phyloP scores from a whole-genome alignment of 30 jellyfish, hydroid and myxozoan species.

The Turritopsis rubra region DNA sequence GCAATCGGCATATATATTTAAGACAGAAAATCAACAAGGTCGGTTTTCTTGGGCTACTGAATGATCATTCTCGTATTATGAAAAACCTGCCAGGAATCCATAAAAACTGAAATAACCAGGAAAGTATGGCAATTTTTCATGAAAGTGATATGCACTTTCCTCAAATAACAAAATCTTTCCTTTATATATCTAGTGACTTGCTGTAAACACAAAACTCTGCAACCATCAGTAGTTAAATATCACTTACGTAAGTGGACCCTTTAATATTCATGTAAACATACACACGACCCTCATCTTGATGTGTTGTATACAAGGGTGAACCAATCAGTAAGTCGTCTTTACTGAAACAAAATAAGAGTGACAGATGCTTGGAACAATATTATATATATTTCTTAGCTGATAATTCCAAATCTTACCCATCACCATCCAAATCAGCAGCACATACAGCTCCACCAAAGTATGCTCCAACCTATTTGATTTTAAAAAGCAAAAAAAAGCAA shows the following conservation, averaged over 20 bases:
- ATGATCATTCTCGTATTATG: no score
- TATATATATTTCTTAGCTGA: not conserved
- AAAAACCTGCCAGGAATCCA: no score
- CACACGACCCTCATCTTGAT: conserved; percentile 71
- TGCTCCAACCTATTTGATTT: conserved; percentile 53
- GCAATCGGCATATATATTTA: no score
- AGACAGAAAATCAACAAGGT: no score
- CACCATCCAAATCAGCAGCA: conserved; percentile 70
- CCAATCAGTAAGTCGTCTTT: conserved; percentile 76
- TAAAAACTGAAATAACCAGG: no score
- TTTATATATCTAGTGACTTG: no score
- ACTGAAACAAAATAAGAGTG: conserved; percentile 10
- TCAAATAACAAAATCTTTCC: no score
- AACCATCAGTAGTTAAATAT: no score
- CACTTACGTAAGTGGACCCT: conserved; percentile 6
- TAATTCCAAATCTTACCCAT: conserved; percentile 54
- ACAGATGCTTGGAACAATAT: not conserved
- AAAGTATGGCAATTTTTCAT: no score
- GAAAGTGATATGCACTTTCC: no score
- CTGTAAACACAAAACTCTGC: no score
- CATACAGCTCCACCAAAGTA: conserved; percentile 74
- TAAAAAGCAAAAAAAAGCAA: not conserved
- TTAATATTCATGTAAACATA: conserved; percentile 53
- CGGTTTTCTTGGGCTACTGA: no score
- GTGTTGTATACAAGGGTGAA: conserved; percentile 54